Conservation (phyloP, 2,113 vertebrate species). For the Sialia sialis region DNA sequence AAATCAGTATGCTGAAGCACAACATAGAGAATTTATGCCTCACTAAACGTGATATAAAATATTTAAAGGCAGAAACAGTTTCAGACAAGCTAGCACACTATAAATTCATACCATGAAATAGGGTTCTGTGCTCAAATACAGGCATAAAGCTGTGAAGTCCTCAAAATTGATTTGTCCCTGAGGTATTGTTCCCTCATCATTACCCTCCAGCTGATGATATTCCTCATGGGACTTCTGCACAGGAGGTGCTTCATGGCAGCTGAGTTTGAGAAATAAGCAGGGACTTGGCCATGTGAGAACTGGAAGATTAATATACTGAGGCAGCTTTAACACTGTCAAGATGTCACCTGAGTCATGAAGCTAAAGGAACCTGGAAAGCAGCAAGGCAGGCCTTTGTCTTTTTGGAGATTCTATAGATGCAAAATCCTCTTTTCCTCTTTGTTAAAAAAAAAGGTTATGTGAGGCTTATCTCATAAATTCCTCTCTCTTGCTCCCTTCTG, state of each 20-base stretch:
- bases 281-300: neutral
- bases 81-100: neutral
- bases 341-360: neutral
- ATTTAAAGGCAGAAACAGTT: neutral
- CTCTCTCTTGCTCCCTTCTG: neutral
- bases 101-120: neutral
- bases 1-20: neutral
- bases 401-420: neutral
- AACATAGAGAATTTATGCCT: neutral
- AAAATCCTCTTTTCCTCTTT: neutral
- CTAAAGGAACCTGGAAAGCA: neutral
- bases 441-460: neutral
- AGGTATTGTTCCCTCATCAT: neutral
- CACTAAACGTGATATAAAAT: neutral
- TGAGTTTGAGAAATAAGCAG: neutral
- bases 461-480: neutral
- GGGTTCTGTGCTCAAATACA: neutral
- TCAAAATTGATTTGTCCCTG: neutral
- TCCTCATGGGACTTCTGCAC: neutral
- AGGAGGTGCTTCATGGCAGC: neutral
- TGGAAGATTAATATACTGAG: neutral
- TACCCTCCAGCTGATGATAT: neutral
- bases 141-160: neutral
- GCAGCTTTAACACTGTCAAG: neutral
- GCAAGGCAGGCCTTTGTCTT: neutral